Evolutionary conservation across 2,113 vertebrate genomes (phyloP).

Genomic region (Marcusenius ussheri): DNA sequence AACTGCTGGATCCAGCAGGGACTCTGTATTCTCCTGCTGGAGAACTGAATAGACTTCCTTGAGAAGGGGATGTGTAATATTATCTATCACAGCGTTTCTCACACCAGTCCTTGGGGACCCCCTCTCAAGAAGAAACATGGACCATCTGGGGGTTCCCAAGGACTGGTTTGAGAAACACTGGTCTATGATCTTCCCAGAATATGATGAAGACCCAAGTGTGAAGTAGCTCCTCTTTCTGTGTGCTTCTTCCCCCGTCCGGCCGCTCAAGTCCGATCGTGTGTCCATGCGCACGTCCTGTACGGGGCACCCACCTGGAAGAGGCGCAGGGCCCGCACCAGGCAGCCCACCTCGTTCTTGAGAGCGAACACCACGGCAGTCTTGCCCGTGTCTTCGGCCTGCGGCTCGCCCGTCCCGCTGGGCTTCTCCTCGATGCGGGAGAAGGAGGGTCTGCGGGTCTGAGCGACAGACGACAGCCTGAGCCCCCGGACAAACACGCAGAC

Average conservation of each 20-base stretch:
- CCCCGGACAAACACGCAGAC: background rate
- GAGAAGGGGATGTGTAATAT: background rate
- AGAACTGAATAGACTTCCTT: background rate
- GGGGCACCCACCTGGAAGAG: constrained; percentile 79
- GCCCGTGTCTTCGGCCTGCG: constrained; percentile 60
- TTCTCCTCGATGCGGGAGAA: constrained; percentile 76
- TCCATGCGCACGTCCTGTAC: background rate
- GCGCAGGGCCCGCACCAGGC: constrained; percentile 78
- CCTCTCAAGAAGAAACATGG: too few relatives aligned
- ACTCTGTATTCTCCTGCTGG: background rate
- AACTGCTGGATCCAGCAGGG: background rate
- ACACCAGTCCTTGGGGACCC: too few relatives aligned
- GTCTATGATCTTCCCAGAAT: background rate
- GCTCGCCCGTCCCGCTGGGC: constrained; percentile 52
- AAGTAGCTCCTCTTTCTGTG: background rate
- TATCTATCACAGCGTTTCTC: background rate
- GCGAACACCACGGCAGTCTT: constrained; percentile 86
- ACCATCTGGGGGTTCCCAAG: too few relatives aligned
- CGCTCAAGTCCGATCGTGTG: background rate
- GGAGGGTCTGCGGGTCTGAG: constrained; percentile 63
- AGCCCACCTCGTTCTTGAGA: constrained; percentile 91
- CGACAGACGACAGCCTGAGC: constrained; percentile 10
- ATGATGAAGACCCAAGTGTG: background rate
- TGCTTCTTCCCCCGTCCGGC: background rate
- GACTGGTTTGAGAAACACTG: too few relatives aligned